phyloP scores from a whole-genome alignment of 2,113 vertebrate species.

The Ameiurus melas region DNA sequence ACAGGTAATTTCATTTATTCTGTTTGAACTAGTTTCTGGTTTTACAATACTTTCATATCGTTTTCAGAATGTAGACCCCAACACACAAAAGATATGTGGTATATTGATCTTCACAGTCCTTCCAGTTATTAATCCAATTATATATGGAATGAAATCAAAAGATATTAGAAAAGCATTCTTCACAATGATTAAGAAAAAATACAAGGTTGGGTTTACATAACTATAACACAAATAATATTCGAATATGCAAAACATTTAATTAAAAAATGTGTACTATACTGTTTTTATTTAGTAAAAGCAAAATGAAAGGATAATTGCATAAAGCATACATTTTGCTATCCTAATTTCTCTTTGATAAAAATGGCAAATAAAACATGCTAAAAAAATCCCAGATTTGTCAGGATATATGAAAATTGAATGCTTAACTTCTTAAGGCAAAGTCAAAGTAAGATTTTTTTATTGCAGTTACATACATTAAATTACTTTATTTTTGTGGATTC shows the following conservation, averaged over 20 bases:
- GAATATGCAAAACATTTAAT: neutral
- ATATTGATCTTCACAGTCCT: conserved; percentile 37
- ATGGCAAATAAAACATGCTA: neutral
- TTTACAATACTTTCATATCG: conserved; percentile 45
- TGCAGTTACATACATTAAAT: no score
- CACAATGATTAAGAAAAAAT: no score
- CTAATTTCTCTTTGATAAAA: neutral
- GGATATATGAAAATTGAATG: neutral
- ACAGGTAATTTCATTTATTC: conserved; percentile 40
- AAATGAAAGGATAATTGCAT: neutral
- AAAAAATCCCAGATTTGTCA: neutral
- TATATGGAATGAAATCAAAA: conserved; percentile 53
- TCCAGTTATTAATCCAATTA: conserved; percentile 24
- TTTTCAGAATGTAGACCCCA: conserved; percentile 20
- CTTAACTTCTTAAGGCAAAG: no score
- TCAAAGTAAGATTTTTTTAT: no score
- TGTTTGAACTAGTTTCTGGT: conserved; percentile 35
- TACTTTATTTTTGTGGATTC: no score
- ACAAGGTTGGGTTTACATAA: no score
- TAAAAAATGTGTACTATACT: neutral
- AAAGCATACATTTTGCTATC: neutral
- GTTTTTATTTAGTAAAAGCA: neutral
- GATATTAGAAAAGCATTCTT: conserved; percentile 45
- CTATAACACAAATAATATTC: no score
- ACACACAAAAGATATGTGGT: conserved; percentile 32